Conservation (phyloP, 2,888 invertebrate species). For the Zygaena filipendulae region DNA sequence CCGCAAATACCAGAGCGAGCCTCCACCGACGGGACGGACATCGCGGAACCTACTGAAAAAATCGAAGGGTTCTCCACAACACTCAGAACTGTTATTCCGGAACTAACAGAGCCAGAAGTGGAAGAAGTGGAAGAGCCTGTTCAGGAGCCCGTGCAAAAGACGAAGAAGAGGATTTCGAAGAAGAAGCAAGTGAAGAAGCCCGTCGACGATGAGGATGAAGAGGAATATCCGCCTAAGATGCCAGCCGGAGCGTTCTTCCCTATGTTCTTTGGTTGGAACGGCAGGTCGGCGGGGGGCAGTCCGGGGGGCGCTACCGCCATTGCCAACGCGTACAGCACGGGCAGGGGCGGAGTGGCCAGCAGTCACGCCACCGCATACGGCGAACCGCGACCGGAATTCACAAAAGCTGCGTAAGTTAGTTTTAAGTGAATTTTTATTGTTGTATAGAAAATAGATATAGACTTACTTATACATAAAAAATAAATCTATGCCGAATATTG, state of each 20-base stretch:
- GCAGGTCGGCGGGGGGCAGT: conserved; percentile 44
- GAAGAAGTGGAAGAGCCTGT: conserved; percentile 40
- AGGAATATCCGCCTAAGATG: conserved; percentile 50
- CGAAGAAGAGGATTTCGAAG: conserved; percentile 41
- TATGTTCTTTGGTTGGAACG: conserved; percentile 69
- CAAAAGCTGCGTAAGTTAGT: background rate
- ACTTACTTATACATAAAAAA: too few species aligned
- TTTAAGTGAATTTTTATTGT: too few species aligned
- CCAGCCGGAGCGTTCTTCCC: conserved; percentile 73
- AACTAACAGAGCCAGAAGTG: conserved; percentile 40
- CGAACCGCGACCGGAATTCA: conserved; percentile 53
- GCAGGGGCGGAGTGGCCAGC: conserved; percentile 75
- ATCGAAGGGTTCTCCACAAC: conserved; percentile 37
- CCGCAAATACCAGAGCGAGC: conserved; percentile 21
- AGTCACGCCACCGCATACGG: conserved; percentile 80
- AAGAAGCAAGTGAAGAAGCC: conserved; percentile 49
- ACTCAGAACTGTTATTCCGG: conserved; percentile 32
- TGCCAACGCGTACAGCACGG: conserved; percentile 79
- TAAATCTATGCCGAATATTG: too few species aligned
- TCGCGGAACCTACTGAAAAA: conserved; percentile 42
- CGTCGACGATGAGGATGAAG: conserved; percentile 57
- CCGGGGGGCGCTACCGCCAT: conserved; percentile 74
- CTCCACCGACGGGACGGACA: conserved; percentile 35
- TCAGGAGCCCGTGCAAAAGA: conserved; percentile 22
- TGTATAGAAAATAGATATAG: too few species aligned